Base-by-base conservation (phyloP, 2,113 vertebrate species). In the Xiphophorus maculatus region DNA sequence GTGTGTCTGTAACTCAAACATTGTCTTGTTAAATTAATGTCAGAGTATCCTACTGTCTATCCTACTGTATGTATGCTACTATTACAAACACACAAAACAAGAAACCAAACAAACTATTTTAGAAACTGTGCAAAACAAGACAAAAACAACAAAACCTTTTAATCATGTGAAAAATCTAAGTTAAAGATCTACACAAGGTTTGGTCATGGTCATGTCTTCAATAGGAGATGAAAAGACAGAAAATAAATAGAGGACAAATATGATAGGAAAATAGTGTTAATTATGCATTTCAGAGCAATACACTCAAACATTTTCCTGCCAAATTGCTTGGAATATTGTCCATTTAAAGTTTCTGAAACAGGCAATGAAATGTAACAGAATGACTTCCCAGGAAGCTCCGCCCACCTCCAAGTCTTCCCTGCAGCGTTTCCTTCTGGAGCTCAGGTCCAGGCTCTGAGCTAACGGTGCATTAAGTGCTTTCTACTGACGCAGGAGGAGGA, bases 211-310 rank as follows among this genome's bases (percentile, higher is more conserved):
- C 96, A 97, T 86, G 84, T 80, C 95, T 54, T 96, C 93, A 95
- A 94, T 96, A 96, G 94, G 95, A 96, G 97, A 96, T 94, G 44
- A 48, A 5, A 19, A 48, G 10, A 48, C 44, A 48, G 44, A 4
- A 19, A 48, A 71, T 69, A 63, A 94, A 95, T 95, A 93, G 96
- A 94, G 96, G 95, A 97, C 96, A 97, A 83, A 71, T 25, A 74
- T 33, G 12, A 70, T 79, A 78, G 74, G 83, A 88, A 82, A 81
- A 85, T 84, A 87, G 83, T 80, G 84, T 88, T 63, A 76, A 67
- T 65, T 83, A 8, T 42, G 63, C 78, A 68, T 81, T 84, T 35
- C 66, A 84, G 93, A 95, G 95, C 94, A 95, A 95, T 93, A 94
- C 95, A 96, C 82, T 73, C 80, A 81, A 88, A 88, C 80, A 80